phyloP scores from a whole-genome alignment of 1,140 invertebrate genomes.

The Drosophila pseudoananassae region DNA sequence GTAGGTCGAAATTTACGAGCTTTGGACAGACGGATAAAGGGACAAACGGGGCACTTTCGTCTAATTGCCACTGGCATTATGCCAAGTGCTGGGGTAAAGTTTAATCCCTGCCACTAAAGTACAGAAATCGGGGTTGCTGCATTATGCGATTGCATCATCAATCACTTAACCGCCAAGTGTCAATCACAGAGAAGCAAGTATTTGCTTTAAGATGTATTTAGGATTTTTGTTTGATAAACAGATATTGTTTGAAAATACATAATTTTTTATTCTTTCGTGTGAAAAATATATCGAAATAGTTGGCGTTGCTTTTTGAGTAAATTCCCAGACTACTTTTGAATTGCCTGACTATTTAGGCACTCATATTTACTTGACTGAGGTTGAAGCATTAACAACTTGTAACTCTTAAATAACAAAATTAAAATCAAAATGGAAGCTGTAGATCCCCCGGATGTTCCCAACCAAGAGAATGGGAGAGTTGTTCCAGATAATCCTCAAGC shows the following conservation, averaged over 20 bases:
- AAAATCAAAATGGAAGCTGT: not conserved
- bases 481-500: not conserved
- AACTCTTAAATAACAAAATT: not conserved
- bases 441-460: too few species aligned
- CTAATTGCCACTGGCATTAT: slow-evolving; percentile 68
- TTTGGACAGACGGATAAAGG: slow-evolving; percentile 1
- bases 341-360: too few species aligned
- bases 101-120: slow-evolving; percentile 28
- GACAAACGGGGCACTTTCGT: slow-evolving; percentile 37
- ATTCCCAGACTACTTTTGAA: too few species aligned
- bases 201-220: not conserved
- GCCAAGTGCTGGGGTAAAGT: slow-evolving; percentile 52
- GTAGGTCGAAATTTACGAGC: slow-evolving; percentile 60
- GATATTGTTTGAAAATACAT: too few species aligned
- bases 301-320: not conserved
- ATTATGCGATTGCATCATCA: slow-evolving; percentile 25
- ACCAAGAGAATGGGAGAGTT: not conserved
- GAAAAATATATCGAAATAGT: not conserved
- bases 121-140: slow-evolving; percentile 14
- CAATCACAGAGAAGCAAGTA: slow-evolving; percentile 3
- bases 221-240: not conserved
- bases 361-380: not conserved
- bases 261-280: too few species aligned
- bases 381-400: not conserved
- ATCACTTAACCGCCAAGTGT: slow-evolving; percentile 18